phyloP scores from a whole-genome alignment of 1,140 invertebrate genomes.

The Sipha flava region DNA sequence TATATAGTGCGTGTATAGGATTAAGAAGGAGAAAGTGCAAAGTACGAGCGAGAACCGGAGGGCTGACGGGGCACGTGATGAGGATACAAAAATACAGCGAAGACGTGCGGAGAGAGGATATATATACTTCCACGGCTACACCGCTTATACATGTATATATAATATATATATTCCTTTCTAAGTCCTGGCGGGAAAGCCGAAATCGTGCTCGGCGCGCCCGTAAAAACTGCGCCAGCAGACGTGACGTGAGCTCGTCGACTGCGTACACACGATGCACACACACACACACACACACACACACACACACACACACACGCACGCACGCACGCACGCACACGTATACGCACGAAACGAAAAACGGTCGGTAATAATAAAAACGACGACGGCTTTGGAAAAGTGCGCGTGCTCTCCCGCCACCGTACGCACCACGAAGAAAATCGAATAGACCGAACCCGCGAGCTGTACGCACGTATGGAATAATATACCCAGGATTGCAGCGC shows the following conservation, averaged over 20 bases:
- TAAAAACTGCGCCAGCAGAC: slow-evolving; percentile 19
- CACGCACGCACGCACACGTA: not conserved
- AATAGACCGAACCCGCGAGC: no score
- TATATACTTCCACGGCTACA: not conserved
- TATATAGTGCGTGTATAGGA: not conserved
- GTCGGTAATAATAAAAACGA: not conserved
- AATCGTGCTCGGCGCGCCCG: slow-evolving; percentile 21
- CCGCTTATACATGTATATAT: not conserved
- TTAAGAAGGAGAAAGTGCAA: slow-evolving; percentile 26
- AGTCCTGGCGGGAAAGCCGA: slow-evolving; percentile 15
- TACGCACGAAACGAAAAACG: not conserved
- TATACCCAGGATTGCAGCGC: no score
- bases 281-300: not conserved
- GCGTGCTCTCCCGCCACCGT: not conserved
- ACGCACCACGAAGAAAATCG: no score
- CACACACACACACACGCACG: not conserved
- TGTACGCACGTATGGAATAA: no score
- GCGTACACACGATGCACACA: not conserved
- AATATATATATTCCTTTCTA: not conserved
- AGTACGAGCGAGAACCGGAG: slow-evolving; percentile 7
- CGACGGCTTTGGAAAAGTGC: not conserved
- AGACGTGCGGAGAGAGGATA: no score
- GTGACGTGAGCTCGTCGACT: slow-evolving; percentile 12
- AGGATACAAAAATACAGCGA: slow-evolving; percentile 5
- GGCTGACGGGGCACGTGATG: slow-evolving; percentile 15